Conservation (phyloP, 2,797 vertebrate genomes). For the Eurystomus glaucurus region DNA sequence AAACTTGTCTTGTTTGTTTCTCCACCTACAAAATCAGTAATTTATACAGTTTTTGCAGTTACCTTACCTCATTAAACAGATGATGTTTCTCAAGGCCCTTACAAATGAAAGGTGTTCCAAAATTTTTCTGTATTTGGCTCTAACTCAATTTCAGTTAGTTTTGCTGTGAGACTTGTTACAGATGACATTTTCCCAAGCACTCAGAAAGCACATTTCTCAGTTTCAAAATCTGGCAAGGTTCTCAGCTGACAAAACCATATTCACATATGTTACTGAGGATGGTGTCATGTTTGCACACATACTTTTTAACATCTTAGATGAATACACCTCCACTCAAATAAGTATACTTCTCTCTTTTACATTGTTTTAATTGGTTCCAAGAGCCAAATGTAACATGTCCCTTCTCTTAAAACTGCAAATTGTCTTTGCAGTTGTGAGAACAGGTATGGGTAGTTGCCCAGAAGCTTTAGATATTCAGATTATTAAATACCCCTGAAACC, state of each 20-base stretch:
- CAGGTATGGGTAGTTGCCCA: background rate
- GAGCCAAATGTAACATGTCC: background rate
- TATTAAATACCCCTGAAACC: background rate
- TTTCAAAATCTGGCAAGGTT: background rate
- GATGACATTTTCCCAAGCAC: background rate
- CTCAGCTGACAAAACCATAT: background rate
- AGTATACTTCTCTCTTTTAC: background rate
- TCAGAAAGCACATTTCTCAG: background rate
- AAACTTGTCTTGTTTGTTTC: background rate
- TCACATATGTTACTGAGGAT: background rate
- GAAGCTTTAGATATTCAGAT: background rate
- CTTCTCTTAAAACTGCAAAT: background rate
- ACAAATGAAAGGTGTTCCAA: background rate
- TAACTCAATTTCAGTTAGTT: background rate
- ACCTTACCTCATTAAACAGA: background rate
- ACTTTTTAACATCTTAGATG: background rate
- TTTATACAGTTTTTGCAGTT: background rate
- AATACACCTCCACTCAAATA: background rate
- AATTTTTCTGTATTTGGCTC: background rate
- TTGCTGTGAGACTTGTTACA: background rate
- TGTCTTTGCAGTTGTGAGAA: background rate
- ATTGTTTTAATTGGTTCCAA: background rate
- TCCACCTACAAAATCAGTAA: background rate
- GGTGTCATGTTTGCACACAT: background rate
- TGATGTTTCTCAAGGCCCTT: background rate